A percentile compares a stretch with the other conserved stretches of the same genome.
Conservation (phyloP, 2,888 invertebrate species). For the Macropis europaea region DNA sequence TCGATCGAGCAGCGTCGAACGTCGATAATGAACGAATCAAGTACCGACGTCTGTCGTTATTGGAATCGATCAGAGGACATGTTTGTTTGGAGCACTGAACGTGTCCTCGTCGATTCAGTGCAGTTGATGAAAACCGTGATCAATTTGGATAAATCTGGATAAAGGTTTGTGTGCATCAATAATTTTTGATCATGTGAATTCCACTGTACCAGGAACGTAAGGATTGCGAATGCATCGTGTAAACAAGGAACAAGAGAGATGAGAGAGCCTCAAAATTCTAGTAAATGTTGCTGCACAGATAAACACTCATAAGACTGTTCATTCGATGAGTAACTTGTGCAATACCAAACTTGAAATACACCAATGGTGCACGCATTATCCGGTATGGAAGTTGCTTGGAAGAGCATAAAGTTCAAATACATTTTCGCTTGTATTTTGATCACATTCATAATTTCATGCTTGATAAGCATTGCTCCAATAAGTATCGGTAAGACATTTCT, state of each 20-base stretch:
- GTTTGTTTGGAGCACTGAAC: constrained; percentile 16
- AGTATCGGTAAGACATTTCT: constrained; percentile 75
- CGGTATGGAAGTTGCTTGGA: constrained; percentile 70
- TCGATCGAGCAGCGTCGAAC: background rate
- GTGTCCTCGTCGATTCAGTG: constrained; percentile 18
- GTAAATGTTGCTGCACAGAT: background rate
- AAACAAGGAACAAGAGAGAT: background rate
- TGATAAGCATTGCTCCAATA: constrained; percentile 78
- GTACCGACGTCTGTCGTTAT: constrained; percentile 4
- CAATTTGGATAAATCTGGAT: background rate
- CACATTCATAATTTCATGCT: constrained; percentile 78
- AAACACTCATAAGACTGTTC: constrained; percentile 11
- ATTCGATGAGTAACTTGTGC: constrained; percentile 11
- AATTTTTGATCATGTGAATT: constrained; percentile 5
- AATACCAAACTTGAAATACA: background rate
- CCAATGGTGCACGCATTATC: constrained; percentile 2
- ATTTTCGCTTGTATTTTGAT: constrained; percentile 78
- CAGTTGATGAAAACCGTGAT: background rate
- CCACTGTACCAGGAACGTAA: background rate
- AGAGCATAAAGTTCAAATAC: constrained; percentile 73
- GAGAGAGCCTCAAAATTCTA: background rate
- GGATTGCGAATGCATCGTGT: background rate
- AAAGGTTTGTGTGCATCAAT: constrained; percentile 15
- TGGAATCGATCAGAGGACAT: constrained; percentile 13
- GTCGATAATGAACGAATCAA: constrained; percentile 28